These are phyloP conservation scores for Dichetophora obliterata DNA, from an alignment of 2,888 invertebrate genomes.

Conservation along the genomic window DNA sequence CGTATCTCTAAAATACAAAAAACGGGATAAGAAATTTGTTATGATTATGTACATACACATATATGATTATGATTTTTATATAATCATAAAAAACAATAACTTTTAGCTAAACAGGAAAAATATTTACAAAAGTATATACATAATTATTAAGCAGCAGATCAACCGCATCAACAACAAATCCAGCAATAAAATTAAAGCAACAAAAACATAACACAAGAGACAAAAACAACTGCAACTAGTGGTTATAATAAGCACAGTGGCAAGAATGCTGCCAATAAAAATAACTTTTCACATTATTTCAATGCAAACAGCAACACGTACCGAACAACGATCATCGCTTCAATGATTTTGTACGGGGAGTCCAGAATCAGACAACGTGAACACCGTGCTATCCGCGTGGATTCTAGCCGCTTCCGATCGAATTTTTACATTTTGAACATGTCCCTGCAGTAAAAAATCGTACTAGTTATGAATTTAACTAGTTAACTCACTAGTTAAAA, in stretches of 20 bases:
- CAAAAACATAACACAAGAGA: too few relatives aligned
- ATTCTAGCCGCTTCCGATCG: too few relatives aligned
- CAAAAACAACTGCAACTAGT: neutral
- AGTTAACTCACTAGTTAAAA: too few relatives aligned
- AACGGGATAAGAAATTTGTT: neutral
- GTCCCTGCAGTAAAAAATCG: too few relatives aligned
- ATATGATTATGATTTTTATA: neutral
- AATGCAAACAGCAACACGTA: neutral
- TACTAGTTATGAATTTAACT: too few relatives aligned
- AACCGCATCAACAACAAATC: neutral
- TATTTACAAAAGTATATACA: neutral
- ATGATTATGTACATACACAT: too few relatives aligned
- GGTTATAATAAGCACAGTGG: neutral
- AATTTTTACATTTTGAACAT: too few relatives aligned
- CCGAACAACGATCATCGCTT: neutral
- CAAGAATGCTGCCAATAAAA: slow-evolving; percentile 35
- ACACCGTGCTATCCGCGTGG: neutral
- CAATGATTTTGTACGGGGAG: neutral
- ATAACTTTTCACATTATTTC: slow-evolving; percentile 25
- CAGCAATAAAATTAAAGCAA: neutral
- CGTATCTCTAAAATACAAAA: neutral
- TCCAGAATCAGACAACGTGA: neutral
- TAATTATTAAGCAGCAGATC: neutral
- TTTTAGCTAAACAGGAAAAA: neutral
- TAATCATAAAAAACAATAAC: neutral